These are phyloP conservation scores for Caenorhabditis afra DNA, from an alignment of 2,888 invertebrate species.

Conservation along the genomic window DNA sequence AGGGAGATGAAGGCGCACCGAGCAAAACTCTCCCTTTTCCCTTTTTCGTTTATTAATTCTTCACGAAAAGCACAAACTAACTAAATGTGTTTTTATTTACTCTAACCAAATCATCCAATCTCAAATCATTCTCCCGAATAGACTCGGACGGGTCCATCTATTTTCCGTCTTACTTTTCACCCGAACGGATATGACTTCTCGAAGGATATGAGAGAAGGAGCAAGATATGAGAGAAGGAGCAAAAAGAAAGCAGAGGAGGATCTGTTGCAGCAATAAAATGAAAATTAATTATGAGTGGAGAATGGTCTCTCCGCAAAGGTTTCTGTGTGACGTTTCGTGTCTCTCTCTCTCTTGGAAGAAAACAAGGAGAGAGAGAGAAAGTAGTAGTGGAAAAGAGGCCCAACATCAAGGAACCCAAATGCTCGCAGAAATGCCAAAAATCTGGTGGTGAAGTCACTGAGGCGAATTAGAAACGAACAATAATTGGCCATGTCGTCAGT, in stretches of 20 bases:
- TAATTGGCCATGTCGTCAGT: slow-evolving; percentile 57
- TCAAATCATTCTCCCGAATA: not conserved
- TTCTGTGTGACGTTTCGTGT: not conserved
- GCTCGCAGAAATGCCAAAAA: slow-evolving; percentile 54
- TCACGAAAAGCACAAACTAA: slow-evolving; percentile 32
- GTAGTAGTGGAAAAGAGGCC: slow-evolving; percentile 21
- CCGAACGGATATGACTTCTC: not conserved
- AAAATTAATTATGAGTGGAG: slow-evolving; percentile 52
- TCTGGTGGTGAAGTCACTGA: slow-evolving; percentile 59
- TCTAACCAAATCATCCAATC: slow-evolving; percentile 22
- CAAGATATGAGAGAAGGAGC: not conserved
- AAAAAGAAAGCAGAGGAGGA: slow-evolving; percentile 6
- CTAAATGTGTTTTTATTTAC: slow-evolving; percentile 42
- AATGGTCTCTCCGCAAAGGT: slow-evolving; percentile 46
- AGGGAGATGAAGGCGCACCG: slow-evolving; percentile 10
- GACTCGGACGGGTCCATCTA: not conserved
- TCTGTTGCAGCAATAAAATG: slow-evolving; percentile 53
- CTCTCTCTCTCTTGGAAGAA: slow-evolving; percentile 14
- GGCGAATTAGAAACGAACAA: slow-evolving; percentile 63
- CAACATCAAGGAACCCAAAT: slow-evolving; percentile 22
- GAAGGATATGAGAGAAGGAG: not conserved
- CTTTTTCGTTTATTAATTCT: slow-evolving; percentile 42
- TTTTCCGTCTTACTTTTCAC: not conserved
- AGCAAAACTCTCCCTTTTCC: slow-evolving; percentile 21
- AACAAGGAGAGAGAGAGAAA: no score